phyloP scores from a whole-genome alignment of 2,888 invertebrate genomes.

The Deladenus siricidicola region DNA sequence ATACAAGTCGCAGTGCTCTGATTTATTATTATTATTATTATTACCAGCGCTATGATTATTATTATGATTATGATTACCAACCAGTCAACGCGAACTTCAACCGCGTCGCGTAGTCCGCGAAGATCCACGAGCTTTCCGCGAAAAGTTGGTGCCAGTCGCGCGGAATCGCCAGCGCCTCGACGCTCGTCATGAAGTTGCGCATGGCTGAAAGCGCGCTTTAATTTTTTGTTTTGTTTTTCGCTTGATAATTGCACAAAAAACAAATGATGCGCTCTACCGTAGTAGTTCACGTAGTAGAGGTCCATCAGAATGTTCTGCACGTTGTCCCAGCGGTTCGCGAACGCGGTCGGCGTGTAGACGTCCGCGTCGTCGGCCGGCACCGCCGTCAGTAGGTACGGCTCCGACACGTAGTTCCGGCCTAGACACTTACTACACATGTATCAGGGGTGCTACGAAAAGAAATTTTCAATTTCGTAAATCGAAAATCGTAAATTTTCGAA shows the following conservation, averaged over 20 bases:
- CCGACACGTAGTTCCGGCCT: conserved; percentile 14
- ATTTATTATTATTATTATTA: too few species aligned
- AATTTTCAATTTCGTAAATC: too few species aligned
- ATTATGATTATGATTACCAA: background rate
- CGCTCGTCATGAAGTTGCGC: too few species aligned
- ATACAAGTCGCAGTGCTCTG: too few species aligned
- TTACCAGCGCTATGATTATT: too few species aligned
- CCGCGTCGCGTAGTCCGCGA: conserved; percentile 18
- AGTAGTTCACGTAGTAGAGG: conserved; percentile 1
- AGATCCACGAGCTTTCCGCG: conserved; percentile 14
- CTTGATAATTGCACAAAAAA: background rate
- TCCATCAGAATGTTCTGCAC: conserved; percentile 7
- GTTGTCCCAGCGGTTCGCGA: conserved; percentile 8
- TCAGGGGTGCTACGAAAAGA: too few species aligned
- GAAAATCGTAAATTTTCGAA: too few species aligned
- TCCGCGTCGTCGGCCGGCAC: background rate
- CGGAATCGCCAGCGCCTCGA: too few species aligned
- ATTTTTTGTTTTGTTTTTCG: background rate
- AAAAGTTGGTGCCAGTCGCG: conserved; percentile 13
- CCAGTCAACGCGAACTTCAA: conserved; percentile 3
- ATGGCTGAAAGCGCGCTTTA: too few species aligned
- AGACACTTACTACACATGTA: too few species aligned
- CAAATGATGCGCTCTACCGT: background rate
- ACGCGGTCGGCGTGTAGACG: background rate
- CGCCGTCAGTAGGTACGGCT: conserved; percentile 15